These are phyloP conservation scores for Hassar affinis DNA, from an alignment of 2,113 vertebrate genomes.

Conservation along the genomic window DNA sequence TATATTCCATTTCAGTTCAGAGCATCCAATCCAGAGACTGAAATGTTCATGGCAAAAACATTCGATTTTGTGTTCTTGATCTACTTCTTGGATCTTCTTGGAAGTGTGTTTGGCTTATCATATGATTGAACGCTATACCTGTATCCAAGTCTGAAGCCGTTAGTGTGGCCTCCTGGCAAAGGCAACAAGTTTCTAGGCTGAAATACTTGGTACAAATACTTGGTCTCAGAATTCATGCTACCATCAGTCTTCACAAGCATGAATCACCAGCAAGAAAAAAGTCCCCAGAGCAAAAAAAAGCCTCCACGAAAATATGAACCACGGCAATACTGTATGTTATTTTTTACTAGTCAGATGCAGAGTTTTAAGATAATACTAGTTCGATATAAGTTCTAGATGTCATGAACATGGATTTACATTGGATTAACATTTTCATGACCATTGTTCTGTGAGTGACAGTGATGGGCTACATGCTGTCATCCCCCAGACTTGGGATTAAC, in stretches of 20 bases:
- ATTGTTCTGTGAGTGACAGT: neutral
- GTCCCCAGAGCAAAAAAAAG: neutral
- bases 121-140: neutral
- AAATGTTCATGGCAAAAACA: neutral
- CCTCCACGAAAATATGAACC: neutral
- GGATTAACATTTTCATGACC: too few relatives aligned
- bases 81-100: neutral
- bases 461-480: neutral
- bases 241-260: neutral
- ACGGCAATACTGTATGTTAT: neutral
- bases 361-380: too few relatives aligned
- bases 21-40: neutral
- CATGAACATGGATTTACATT: too few relatives aligned
- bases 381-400: too few relatives aligned
- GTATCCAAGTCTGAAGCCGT: neutral
- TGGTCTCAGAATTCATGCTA: neutral
- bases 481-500: neutral
- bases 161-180: neutral
- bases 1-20: too few relatives aligned
- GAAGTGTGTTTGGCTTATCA: neutral
- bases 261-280: neutral
- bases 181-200: neutral
- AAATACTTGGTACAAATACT: neutral
- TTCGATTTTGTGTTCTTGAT: neutral
- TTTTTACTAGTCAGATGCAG: neutral